Percentiles rank a stretch among this genome's conserved stretches.
Conservation (phyloP, 2,888 invertebrate genomes). For the Eupithecia pulchellata region DNA sequence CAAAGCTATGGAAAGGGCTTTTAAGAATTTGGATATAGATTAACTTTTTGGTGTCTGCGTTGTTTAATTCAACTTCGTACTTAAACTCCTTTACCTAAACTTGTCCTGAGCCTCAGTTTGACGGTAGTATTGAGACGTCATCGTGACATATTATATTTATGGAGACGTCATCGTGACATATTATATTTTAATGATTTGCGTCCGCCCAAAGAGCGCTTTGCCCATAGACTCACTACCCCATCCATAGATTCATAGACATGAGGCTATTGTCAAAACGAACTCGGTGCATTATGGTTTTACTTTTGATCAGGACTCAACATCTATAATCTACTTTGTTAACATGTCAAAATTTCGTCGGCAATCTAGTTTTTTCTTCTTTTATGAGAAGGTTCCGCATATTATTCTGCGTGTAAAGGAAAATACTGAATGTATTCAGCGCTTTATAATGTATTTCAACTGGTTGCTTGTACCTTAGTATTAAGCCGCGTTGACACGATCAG, state of each 20-base stretch:
- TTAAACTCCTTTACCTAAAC: background rate
- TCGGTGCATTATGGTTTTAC: too few species aligned
- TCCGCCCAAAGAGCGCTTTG: too few species aligned
- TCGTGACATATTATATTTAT: background rate
- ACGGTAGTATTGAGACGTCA: background rate
- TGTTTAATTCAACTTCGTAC: background rate
- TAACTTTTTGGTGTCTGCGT: conserved; percentile 55
- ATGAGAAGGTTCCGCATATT: background rate
- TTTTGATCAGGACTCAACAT: background rate
- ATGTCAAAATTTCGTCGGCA: background rate
- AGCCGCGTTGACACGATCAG: too few species aligned
- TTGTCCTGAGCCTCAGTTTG: background rate
- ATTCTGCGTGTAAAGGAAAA: background rate
- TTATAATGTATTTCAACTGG: background rate
- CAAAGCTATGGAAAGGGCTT: conserved; percentile 88
- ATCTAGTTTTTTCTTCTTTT: background rate
- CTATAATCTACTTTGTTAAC: too few species aligned
- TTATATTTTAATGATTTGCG: background rate
- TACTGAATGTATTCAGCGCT: background rate
- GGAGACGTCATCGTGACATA: background rate
- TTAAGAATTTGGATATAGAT: conserved; percentile 90
- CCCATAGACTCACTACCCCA: too few species aligned
- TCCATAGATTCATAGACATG: too few species aligned
- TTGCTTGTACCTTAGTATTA: conserved; percentile 1
- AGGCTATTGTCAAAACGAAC: too few species aligned